Base-by-base conservation (phyloP, 2,888 invertebrate genomes). In the Meiosimyza decipiens region DNA sequence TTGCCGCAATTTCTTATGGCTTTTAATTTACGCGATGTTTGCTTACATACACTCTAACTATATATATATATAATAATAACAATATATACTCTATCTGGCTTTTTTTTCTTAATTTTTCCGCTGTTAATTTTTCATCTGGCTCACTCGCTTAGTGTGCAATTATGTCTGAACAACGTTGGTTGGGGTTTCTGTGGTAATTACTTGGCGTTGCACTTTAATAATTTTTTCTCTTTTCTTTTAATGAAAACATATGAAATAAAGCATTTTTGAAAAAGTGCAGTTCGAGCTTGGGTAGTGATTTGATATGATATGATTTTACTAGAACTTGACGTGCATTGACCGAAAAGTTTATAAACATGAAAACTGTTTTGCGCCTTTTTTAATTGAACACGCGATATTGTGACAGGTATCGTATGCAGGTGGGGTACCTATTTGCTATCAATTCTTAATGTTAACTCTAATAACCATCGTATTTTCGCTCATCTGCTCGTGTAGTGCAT, bases 291-390 rank as follows among this genome's bases (percentile, higher is more conserved):
- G 40, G 9, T 9, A 40, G 9, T 40, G 40, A 7, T 9, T 40
- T 40, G 40, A 40, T 40, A 40, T 40, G 40, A 40, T 40, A 40
- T n/a, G 47, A 9, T 64, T 49, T 74, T 70, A 50, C 67, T 69
- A 69, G 71, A 73, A 62, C 57, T 69, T 51, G 73, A 67, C 71
- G 75, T 51, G 71, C 75, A 72, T 73, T 75, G 72, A 73, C 72
- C 75, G 72, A 73, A 72, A 73, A 71, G 71, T 62, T 69, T 40
- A 40, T 69, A 13, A 16, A 55, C 55, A 55, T 55, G n/a, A 18
- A 54, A 63, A 57, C 55, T 55, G 6, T 52, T 71, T 64, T 64
- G 16, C 51, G 54, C 40, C 22, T 18, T 47, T 47, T 62, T 47
- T 33, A 57, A 57, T 49, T 67, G 18, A 55, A 67, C 71, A 71